Evolutionary conservation across 1,140 invertebrate species (phyloP).

Genomic region (Thalassaphorura encarpata): DNA sequence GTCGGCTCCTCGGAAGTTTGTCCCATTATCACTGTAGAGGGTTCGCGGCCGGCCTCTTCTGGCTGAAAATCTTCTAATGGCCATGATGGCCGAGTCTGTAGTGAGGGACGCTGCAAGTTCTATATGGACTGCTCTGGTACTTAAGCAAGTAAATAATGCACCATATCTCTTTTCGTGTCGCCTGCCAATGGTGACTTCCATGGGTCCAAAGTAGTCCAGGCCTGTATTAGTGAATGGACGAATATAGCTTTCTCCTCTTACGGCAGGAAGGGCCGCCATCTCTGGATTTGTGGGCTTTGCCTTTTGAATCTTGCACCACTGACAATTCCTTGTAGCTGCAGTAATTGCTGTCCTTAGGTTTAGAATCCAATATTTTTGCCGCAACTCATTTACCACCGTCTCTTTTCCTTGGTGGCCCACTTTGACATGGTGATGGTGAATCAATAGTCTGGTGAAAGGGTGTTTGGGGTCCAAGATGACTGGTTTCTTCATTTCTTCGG

Average conservation of each 20-base stretch:
- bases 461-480: background rate
- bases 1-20: slow-evolving; percentile 37
- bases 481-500: too few species aligned
- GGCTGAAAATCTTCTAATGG: slow-evolving; percentile 37
- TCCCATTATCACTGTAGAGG: slow-evolving; percentile 39
- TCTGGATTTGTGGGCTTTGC: background rate
- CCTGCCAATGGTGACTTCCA: background rate
- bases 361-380: slow-evolving; percentile 10
- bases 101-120: slow-evolving; percentile 36
- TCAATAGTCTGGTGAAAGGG: slow-evolving; percentile 1
- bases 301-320: background rate
- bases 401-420: slow-evolving; percentile 4
- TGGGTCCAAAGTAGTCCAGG: slow-evolving; percentile 19
- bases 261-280: slow-evolving; percentile 9
- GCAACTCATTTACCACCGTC: slow-evolving; percentile 3
- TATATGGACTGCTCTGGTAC: slow-evolving; percentile 4
- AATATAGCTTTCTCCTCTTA: background rate
- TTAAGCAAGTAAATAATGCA: slow-evolving; percentile 2
- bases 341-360: background rate
- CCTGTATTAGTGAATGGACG: slow-evolving; percentile 11
- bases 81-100: slow-evolving; percentile 36
- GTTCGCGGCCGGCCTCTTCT: slow-evolving; percentile 34
- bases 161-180: slow-evolving; percentile 1
- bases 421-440: background rate
- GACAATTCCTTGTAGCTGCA: background rate